phyloP scores from a whole-genome alignment of 1,140 invertebrate genomes.

The Plutomurus gul region DNA sequence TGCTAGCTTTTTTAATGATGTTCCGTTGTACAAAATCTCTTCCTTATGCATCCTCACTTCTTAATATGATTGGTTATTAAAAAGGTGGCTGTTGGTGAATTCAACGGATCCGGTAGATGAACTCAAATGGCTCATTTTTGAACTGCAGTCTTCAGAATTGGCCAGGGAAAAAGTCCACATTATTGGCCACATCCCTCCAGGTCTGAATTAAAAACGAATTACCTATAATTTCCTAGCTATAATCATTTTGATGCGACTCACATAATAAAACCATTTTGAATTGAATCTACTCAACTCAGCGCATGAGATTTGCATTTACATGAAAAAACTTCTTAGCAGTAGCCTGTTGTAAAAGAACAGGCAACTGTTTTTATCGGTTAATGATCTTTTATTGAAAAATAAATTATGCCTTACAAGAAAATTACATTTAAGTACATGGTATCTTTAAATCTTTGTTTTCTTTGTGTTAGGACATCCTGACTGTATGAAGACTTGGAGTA shows the following conservation, averaged over 20 bases:
- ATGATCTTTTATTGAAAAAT: too few species aligned
- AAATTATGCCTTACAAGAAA: too few species aligned
- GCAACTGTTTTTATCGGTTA: too few species aligned
- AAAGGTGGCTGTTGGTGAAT: slow-evolving; percentile 90
- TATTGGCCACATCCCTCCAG: slow-evolving; percentile 96
- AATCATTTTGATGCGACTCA: too few species aligned
- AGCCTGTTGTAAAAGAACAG: too few species aligned
- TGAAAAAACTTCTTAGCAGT: too few species aligned
- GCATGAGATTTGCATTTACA: too few species aligned
- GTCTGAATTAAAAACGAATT: neutral
- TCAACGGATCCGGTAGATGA: slow-evolving; percentile 94
- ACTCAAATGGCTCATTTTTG: slow-evolving; percentile 92
- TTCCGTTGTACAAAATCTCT: too few species aligned
- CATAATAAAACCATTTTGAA: too few species aligned
- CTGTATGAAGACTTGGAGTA: slow-evolving; percentile 89
- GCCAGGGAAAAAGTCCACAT: slow-evolving; percentile 94
- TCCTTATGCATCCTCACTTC: neutral
- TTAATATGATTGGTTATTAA: slow-evolving; percentile 48
- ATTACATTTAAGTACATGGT: neutral
- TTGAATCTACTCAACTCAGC: too few species aligned
- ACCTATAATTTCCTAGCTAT: neutral
- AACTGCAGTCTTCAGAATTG: slow-evolving; percentile 90
- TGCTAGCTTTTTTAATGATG: too few species aligned
- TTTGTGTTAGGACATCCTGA: slow-evolving; percentile 73
- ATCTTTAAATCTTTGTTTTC: neutral